These are phyloP conservation scores for Helostoma temminkii DNA, from an alignment of 2,797 vertebrate species.

Conservation along the genomic window DNA sequence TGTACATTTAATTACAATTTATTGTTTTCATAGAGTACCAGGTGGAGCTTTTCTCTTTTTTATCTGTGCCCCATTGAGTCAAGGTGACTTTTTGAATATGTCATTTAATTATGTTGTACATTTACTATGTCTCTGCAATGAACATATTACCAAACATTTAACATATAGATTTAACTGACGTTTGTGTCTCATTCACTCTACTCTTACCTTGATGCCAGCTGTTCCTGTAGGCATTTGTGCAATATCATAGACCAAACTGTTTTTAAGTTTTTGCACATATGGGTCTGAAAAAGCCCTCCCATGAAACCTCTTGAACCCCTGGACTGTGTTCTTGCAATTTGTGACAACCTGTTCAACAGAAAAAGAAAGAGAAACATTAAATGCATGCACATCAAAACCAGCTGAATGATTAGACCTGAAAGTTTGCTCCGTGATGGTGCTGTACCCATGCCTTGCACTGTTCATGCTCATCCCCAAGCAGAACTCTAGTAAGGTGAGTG, in stretches of 20 bases:
- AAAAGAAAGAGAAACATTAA: background rate
- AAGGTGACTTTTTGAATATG: background rate
- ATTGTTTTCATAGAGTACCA: background rate
- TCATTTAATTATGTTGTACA: background rate
- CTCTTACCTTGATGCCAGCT: constrained; percentile 93
- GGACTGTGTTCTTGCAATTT: constrained; percentile 97
- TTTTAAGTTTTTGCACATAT: constrained; percentile 91
- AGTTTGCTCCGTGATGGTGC: background rate
- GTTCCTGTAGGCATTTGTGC: constrained; percentile 93
- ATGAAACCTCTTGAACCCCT: constrained; percentile 98
- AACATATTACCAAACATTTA: background rate
- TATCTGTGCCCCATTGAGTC: constrained; percentile 1
- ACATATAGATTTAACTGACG: background rate
- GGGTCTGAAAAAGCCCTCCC: constrained; percentile 96
- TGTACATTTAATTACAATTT: background rate
- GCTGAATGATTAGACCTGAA: background rate
- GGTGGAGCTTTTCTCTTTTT: background rate
- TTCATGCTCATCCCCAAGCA: background rate
- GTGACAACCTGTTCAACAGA: constrained; percentile 89
- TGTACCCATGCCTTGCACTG: background rate
- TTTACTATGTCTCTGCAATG: too few relatives aligned
- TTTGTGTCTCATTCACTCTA: background rate
- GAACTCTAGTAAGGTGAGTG: background rate
- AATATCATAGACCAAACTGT: constrained; percentile 92
- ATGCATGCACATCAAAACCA: background rate